Evolutionary conservation across 2,797 vertebrate genomes (phyloP).

Genomic region (Phataginus tricuspis): DNA sequence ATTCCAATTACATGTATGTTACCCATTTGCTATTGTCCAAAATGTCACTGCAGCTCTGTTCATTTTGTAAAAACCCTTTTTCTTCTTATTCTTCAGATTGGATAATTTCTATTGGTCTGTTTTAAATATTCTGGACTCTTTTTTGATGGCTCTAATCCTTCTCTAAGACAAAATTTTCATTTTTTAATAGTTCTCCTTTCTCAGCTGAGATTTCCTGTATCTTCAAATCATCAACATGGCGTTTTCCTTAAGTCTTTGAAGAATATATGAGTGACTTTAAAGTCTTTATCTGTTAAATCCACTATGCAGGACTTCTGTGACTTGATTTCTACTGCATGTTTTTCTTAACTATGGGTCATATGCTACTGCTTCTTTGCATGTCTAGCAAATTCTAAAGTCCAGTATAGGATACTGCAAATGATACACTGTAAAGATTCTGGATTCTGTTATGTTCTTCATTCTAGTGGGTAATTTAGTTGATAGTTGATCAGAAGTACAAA

Average conservation of each 20-base stretch:
- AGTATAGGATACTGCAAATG: background rate
- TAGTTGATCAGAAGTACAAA: background rate
- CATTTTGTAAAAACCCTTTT: background rate
- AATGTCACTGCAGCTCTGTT: background rate
- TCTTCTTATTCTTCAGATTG: background rate
- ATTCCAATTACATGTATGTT: background rate
- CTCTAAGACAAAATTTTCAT: background rate
- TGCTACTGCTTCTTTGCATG: background rate
- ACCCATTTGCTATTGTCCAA: background rate
- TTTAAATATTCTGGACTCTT: background rate
- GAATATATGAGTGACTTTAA: background rate
- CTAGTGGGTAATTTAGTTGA: background rate
- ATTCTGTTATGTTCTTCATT: conserved; percentile 20
- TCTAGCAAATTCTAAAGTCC: background rate
- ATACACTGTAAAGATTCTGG: background rate
- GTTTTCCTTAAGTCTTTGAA: background rate
- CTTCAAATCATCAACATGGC: background rate
- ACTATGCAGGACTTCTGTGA: background rate
- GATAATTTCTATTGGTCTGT: background rate
- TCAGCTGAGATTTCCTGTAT: background rate
- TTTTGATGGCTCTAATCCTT: background rate
- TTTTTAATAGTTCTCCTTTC: background rate
- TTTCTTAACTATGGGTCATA: background rate
- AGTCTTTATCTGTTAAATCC: background rate
- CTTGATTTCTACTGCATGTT: background rate